Evolutionary conservation across 2,113 vertebrate genomes (phyloP).

Genomic region (Platycercus adscitus): DNA sequence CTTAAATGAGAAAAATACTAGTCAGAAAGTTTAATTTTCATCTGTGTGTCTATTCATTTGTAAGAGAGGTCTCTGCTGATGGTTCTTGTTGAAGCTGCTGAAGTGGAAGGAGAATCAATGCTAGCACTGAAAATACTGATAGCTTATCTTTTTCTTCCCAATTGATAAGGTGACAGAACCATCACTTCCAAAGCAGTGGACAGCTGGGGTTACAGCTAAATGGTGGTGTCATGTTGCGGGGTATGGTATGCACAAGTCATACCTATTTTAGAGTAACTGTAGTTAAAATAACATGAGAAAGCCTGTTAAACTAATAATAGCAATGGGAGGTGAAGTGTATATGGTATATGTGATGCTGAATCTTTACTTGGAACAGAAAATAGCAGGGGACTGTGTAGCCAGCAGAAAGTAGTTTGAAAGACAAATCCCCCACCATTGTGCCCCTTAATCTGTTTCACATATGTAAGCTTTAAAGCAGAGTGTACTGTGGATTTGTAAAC

Average conservation of each 20-base stretch:
- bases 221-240: not conserved
- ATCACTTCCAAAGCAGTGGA: not conserved
- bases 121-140: not conserved
- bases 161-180: not conserved
- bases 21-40: not conserved
- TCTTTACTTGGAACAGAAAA: not conserved
- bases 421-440: not conserved
- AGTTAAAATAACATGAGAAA: not conserved
- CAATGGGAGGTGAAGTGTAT: not conserved
- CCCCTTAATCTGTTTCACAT: conserved; percentile 67
- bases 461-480: conserved; percentile 12
- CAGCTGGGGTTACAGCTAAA: not conserved
- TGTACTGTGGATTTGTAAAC: conserved; percentile 25
- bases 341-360: not conserved
- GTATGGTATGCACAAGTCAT: not conserved
- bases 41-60: not conserved
- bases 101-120: not conserved
- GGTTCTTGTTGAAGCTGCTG: not conserved
- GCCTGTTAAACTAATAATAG: not conserved
- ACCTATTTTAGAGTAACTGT: not conserved
- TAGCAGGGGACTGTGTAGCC: not conserved
- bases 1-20: not conserved
- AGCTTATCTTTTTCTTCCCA: not conserved
- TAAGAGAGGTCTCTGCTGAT: not conserved
- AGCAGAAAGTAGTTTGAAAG: not conserved